Conservation (phyloP, 2,797 vertebrate species). For the Monodelphis domestica region DNA sequence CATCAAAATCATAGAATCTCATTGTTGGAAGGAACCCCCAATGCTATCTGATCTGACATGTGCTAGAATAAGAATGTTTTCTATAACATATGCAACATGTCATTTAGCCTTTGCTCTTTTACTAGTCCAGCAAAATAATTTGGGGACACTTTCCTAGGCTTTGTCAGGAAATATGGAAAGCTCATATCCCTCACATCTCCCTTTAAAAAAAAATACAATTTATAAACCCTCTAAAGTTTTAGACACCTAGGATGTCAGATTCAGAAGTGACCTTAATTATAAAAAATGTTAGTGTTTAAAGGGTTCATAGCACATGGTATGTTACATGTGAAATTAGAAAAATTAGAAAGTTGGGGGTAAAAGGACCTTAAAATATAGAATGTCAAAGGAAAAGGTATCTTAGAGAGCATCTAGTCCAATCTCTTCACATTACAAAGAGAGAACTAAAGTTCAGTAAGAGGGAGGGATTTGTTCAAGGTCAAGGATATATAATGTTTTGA, state of each 20-base stretch:
- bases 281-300: neutral
- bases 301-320: neutral
- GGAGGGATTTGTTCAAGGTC: neutral
- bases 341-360: neutral
- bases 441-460: neutral
- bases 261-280: neutral
- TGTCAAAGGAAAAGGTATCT: neutral
- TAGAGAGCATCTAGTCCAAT: neutral
- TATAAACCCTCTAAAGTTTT: neutral
- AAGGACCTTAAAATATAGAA: neutral
- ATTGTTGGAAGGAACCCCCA: neutral
- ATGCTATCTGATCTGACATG: neutral
- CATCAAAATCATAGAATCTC: neutral
- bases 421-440: neutral
- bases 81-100: neutral
- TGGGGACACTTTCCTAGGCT: neutral
- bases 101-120: neutral
- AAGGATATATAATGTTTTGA: neutral
- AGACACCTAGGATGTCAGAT: neutral
- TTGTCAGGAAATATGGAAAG: neutral
- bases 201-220: neutral
- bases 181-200: neutral
- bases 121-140: neutral
- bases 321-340: neutral
- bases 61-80: neutral